Evolutionary conservation across 2,888 invertebrate genomes (phyloP), one percentile per base, ranked within the genome.

Genomic region (Mythimna loreyi): DNA sequence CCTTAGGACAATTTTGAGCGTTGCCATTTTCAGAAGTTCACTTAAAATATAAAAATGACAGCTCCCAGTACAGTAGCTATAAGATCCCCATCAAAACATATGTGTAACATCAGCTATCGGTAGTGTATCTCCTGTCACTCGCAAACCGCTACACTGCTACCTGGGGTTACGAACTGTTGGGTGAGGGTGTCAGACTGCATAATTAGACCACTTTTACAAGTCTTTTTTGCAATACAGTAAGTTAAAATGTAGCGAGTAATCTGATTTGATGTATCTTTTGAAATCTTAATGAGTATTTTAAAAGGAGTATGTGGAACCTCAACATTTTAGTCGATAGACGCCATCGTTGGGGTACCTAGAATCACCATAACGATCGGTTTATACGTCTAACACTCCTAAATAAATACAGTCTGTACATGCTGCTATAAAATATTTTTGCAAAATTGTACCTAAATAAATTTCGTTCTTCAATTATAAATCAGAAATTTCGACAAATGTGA

Each of bases 51-150:
- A 49, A n/a, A 47, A 49, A 49, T 13, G 11, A 23, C 13, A 43
- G 43, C 13, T 23, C 23, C 5, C 19, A 19, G n/a, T 9, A 28
- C 28, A n/a, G 28, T 28, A 52, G 28, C 52, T 3, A 11, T 19
- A 66, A 56, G 53, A 72, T 71, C 33, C 57, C n/a, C 36, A 57
- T 72, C 43, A 70, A 60, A 67, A 66, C 16, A 50, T 57, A 47
- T 25, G 55, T 62, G 43, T 58, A 25, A 47, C 56, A 52, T 47
- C 49, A 33, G 28, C 19, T 65, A 76, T 61, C 71, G 3, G 19
- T n/a, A 25, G 50, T 67, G 50, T 55, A 75, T 61, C 57, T 71
- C 0, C 8, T 2, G 23, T 25, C 8, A 45, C 16, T 68, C 60
- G 30, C 60, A 49, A 75, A 53, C 21, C 21, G 40, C 53, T 49